These are phyloP conservation scores for Spea hammondii DNA, from an alignment of 2,797 vertebrate genomes.

Conservation along the genomic window DNA sequence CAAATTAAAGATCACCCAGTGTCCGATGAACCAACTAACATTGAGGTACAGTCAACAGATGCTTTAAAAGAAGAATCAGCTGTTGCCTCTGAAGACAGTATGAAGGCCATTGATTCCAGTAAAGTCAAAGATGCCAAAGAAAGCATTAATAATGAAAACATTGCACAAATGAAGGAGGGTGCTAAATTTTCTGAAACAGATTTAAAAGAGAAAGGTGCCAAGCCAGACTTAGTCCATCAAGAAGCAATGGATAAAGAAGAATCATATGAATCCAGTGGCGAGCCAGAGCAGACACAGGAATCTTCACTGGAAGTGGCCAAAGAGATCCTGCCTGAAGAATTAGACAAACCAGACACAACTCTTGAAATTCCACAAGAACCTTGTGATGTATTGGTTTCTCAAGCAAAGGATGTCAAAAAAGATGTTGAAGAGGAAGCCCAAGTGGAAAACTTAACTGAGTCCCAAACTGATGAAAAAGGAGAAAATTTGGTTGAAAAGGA, in stretches of 20 bases:
- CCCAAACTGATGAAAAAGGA: slow-evolving; percentile 67
- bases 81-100: slow-evolving; percentile 41
- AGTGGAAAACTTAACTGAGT: slow-evolving; percentile 69
- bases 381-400: slow-evolving; percentile 45
- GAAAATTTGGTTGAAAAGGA: slow-evolving; percentile 60
- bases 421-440: slow-evolving; percentile 66
- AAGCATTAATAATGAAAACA: slow-evolving; percentile 53
- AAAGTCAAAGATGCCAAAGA: slow-evolving; percentile 53
- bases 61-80: slow-evolving; percentile 48
- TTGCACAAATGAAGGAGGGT: slow-evolving; percentile 58
- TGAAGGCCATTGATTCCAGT: slow-evolving; percentile 53
- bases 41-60: slow-evolving; percentile 42
- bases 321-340: slow-evolving; percentile 62
- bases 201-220: slow-evolving; percentile 89
- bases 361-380: slow-evolving; percentile 47
- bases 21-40: slow-evolving; percentile 45
- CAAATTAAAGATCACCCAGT: slow-evolving; percentile 67
- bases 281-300: slow-evolving; percentile 69
- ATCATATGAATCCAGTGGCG: slow-evolving; percentile 85
- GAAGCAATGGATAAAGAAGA: slow-evolving; percentile 97
- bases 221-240: slow-evolving; percentile 90
- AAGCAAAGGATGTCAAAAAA: slow-evolving; percentile 54
- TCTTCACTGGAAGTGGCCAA: slow-evolving; percentile 1
- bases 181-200: slow-evolving; percentile 70
- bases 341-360: slow-evolving; percentile 59